These are phyloP conservation scores for Panorpa germanica DNA, from an alignment of 2,888 invertebrate species.

Conservation along the genomic window DNA sequence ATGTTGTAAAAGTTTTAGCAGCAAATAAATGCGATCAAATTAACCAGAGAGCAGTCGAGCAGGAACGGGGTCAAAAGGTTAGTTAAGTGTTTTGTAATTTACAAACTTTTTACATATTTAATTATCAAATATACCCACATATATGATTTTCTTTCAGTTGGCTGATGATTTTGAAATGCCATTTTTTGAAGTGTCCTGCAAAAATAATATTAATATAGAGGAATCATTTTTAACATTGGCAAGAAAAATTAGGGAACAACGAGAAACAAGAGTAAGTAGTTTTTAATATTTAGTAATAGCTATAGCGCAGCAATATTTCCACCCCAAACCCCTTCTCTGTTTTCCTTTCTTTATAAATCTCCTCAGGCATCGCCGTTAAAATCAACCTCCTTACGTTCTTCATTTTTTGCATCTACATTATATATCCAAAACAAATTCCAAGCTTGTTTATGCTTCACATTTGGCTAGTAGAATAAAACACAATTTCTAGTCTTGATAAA, in stretches of 20 bases:
- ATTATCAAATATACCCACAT: background rate
- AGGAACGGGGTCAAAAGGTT: slow-evolving; percentile 67
- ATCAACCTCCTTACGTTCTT: too few species aligned
- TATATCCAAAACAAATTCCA: too few species aligned
- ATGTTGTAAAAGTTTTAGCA: slow-evolving; percentile 69
- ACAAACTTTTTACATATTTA: background rate
- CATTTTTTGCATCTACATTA: too few species aligned
- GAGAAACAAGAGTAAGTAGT: slow-evolving; percentile 46
- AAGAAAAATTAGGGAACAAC: slow-evolving; percentile 63
- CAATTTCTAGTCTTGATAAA: too few species aligned
- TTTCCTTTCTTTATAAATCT: too few species aligned
- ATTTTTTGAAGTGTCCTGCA: slow-evolving; percentile 77
- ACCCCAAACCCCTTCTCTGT: too few species aligned
- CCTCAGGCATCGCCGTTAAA: too few species aligned
- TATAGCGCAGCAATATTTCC: too few species aligned
- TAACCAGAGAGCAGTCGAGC: slow-evolving; percentile 55
- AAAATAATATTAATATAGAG: slow-evolving; percentile 70
- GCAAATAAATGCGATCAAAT: slow-evolving; percentile 71
- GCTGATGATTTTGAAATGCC: slow-evolving; percentile 78
- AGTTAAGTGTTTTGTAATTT: slow-evolving; percentile 8
- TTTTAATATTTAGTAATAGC: slow-evolving; percentile 2
- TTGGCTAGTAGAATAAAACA: too few species aligned
- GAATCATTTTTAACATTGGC: slow-evolving; percentile 65
- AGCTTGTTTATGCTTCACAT: too few species aligned
- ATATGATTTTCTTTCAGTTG: slow-evolving; percentile 32